phyloP scores from a whole-genome alignment of 1,140 invertebrate species.

The Saxidomus purpurata region DNA sequence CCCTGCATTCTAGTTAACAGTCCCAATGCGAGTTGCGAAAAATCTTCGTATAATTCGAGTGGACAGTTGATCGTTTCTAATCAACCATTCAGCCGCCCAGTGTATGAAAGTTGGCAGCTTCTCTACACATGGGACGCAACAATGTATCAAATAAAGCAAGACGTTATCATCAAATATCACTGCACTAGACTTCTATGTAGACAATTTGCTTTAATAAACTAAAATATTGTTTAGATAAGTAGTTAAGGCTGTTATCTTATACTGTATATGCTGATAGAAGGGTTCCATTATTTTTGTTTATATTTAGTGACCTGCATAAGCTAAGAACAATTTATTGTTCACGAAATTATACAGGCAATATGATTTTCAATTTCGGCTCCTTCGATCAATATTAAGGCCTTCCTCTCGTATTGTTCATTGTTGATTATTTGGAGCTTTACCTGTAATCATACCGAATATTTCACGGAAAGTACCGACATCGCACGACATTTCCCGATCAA shows the following conservation, averaged over 20 bases:
- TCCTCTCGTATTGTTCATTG: too few species aligned
- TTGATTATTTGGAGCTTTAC: too few species aligned
- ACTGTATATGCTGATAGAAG: too few species aligned
- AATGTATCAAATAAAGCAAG: slow-evolving; percentile 8
- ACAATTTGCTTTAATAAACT: background rate
- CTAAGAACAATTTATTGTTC: too few species aligned
- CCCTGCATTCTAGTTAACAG: background rate
- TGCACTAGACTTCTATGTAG: slow-evolving; percentile 3
- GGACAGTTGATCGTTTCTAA: slow-evolving; percentile 19
- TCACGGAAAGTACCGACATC: too few species aligned
- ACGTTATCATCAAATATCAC: background rate
- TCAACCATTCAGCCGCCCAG: background rate
- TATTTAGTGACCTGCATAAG: too few species aligned
- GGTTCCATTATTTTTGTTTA: too few species aligned
- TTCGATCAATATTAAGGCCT: too few species aligned
- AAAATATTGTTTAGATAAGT: background rate
- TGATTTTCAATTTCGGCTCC: too few species aligned
- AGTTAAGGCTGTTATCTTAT: background rate
- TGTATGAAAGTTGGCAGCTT: background rate
- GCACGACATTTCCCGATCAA: too few species aligned
- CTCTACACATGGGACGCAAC: background rate
- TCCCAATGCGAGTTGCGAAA: background rate
- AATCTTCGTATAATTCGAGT: slow-evolving; percentile 1
- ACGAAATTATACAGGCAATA: too few species aligned
- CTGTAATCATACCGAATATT: too few species aligned